Base-by-base conservation (phyloP, 2,797 vertebrate species). In the Anas georgica region DNA sequence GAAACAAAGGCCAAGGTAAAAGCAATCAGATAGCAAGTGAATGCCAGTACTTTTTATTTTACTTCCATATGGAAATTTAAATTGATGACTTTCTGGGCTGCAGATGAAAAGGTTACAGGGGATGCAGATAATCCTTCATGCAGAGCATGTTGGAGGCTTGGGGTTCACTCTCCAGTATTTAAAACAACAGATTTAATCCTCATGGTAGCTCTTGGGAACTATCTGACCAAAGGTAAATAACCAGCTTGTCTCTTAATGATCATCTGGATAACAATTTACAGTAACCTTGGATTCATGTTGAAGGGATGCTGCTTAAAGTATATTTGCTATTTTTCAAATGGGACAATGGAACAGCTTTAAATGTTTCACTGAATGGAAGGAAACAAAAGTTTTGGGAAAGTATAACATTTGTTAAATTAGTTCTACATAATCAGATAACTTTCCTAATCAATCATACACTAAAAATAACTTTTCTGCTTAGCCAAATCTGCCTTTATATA, bases 81-180 rank as follows among this genome's bases (percentile, higher is more conserved):
- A 91, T 1, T 64, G 31, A 68, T 74, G 12, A 66, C 35, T 91
- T 95, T 75, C 56, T 77, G 52, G 72, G 56, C 39, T 82, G 70
- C 68, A 88, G 56, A 91, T 86, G 69, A 77, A 91, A 90, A 90
- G 70, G 56, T 91, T 86, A 87, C 37, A 90, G 70, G 60, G 64
- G 28, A 88, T 77, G 26, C 25, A 91, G 58, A 54, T 79, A 85
- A 87, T 87, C 64, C 69, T 83, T 74, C 35, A 67, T 9, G 13
- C 37, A 74, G 67, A 84, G 17, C 20, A n/a, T 72, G 45, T 2
- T 81, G 66, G 54, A 88, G 39, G 52, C 46, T 88, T 72, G 43
- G 64, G 90, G 77, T 77, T 80, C 35, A 58, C 28, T 84, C 48
- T 60, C 26, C 16, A 39, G 26, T n/a, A 64, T 85, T 90, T 91